Base-by-base conservation (phyloP, 92 coral and sea anemone genomes). In the Parazoanthus darwini region DNA sequence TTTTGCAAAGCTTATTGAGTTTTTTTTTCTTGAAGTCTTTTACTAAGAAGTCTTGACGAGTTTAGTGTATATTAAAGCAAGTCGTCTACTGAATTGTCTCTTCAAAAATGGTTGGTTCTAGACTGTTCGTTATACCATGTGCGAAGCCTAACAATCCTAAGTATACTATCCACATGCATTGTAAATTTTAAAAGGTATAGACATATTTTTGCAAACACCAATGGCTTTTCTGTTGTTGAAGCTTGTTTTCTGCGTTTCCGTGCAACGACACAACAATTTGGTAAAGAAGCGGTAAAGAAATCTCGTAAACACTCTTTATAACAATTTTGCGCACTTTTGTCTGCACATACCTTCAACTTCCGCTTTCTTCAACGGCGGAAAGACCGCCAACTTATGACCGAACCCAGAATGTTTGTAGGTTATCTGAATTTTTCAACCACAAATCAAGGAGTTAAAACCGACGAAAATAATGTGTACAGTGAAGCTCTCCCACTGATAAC, bases 401-500 rank as follows among this genome's bases (percentile, higher is more conserved):
- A 63, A 63, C 25, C 44, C 67, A 56, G 56, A 48, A n/a, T 79
- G 65, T 25, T 46, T 48, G 67, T 2, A 80, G 11, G 16, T 80
- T 16, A 7, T 80, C 48, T 15, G 26, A 37, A 33, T 33, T 67
- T 35, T 51, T 36, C 39, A 80, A 80, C 85, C 85, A 35, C 85
- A 80, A 80, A 80, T 35, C 72, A 33, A 29, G 46, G 71, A 79
- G 72, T 16, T 80, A 29, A 80, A 80, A 58, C 29, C 72, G 7
- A 20, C 44, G 39, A 35, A 56, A 58, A 80, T 22, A 79, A 48
- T 26, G 26, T 35, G 18, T 80, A 22, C 48, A 46, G 26, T 22
- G 26, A 3, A 15, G 71, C 85, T 54, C 85, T 58, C 85, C 85
- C 85, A 80, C 85, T 80, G 85, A 33, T 43, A 58, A 44, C 42